These are phyloP conservation scores for Chlamydotis undulata DNA, from an alignment of 2,113 vertebrate genomes.

Conservation along the genomic window DNA sequence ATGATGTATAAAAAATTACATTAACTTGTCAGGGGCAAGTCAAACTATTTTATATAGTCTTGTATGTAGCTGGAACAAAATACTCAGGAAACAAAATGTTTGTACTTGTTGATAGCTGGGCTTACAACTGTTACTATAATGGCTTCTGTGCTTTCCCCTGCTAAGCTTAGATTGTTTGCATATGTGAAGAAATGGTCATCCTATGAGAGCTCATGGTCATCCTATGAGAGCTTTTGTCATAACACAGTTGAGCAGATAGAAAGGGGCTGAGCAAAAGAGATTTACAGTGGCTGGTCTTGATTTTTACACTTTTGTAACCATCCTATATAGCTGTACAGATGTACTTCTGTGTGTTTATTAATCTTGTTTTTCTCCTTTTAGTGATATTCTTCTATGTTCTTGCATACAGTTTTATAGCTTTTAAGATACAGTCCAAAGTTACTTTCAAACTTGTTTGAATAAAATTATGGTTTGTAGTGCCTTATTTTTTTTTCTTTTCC, in stretches of 20 bases:
- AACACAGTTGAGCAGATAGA: background rate
- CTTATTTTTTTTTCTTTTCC: background rate
- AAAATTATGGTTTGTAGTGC: background rate
- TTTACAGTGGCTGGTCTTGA: background rate
- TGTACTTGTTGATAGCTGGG: background rate
- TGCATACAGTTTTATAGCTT: background rate
- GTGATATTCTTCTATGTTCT: background rate
- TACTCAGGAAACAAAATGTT: background rate
- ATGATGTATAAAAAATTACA: background rate
- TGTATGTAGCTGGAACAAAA: background rate
- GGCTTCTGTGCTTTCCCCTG: background rate
- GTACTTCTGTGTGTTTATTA: background rate
- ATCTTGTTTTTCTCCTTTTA: background rate
- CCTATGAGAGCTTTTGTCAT: background rate
- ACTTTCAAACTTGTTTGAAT: background rate
- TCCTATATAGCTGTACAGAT: background rate
- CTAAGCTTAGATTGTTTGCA: background rate
- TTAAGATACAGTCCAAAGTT: background rate
- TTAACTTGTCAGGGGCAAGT: background rate
- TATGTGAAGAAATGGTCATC: background rate
- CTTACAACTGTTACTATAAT: background rate
- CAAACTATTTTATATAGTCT: background rate
- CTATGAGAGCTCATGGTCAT: background rate
- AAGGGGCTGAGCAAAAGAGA: background rate
- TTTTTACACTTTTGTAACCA: background rate